Percentiles rank a stretch among this genome's conserved stretches.
Conservation (phyloP, 1,140 invertebrate species). For the Myzus persicae region DNA sequence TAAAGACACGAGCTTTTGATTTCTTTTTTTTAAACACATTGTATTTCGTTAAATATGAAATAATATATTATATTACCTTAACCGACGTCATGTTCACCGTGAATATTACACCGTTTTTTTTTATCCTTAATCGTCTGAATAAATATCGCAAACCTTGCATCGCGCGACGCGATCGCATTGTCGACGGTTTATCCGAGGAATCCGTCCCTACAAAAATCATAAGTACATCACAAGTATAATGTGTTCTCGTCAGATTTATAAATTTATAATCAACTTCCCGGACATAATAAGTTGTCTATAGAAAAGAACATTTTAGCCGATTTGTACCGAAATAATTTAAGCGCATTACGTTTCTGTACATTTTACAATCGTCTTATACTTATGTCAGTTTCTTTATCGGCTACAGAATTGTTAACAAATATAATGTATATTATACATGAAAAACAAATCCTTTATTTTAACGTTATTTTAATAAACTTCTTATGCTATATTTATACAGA, state of each 20-base stretch:
- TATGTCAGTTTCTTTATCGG: background rate
- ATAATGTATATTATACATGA: background rate
- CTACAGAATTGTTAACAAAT: background rate
- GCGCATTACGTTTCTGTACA: background rate
- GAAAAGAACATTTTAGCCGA: background rate
- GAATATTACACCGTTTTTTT: background rate
- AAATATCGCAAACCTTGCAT: background rate
- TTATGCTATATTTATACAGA: background rate
- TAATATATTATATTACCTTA: background rate
- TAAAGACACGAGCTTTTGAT: background rate
- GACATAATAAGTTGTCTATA: background rate
- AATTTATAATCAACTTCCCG: background rate
- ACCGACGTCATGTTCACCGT: background rate
- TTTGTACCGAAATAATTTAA: background rate
- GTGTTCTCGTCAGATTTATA: slow-evolving; percentile 8
- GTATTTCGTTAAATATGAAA: background rate
- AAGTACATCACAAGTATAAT: too few species aligned
- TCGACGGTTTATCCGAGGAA: background rate
- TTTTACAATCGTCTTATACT: background rate
- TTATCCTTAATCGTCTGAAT: background rate
- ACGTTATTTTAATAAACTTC: background rate
- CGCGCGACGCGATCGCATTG: background rate
- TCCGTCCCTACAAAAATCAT: background rate
- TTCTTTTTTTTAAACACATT: background rate
- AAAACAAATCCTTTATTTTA: background rate